Evolutionary conservation across 2,113 vertebrate species (phyloP), one percentile per base, ranked within the genome.

Genomic region (Hypomesus transpacificus): DNA sequence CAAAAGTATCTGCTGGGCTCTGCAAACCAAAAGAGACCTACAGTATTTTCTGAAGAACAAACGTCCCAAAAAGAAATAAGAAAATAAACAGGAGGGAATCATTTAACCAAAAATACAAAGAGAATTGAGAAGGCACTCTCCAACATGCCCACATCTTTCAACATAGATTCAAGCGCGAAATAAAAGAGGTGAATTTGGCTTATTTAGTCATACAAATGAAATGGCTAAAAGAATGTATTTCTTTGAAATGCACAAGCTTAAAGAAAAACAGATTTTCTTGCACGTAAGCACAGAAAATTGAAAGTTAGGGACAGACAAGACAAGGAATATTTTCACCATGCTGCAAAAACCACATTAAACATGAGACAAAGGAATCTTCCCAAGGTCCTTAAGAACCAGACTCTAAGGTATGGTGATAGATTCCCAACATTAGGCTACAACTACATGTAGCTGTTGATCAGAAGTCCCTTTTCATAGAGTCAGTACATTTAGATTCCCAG

Each of bases 151-250:
- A 84, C 85, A 88, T 90, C 85, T 87, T 90, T 85, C 85, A 82
- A 79, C 75, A 83, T 82, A 78, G 80, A 86, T 80, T 80, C 78
- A 82, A 88, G 78, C 3, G 0, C 74, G 82, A 75, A 86, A 80
- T 81, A 76, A 82, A 86, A 80, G 75, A 86, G 80, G 67, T 76
- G 77, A 84, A 76, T 86, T 59, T 68, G 81, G 76, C 78, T 90
- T 89, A 89, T 90, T 90, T 90, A 90, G 90, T 89, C 84, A 90
- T 89, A 83, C 82, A 80, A 89, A 87, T 89, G 77, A 86, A 90
- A 89, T 80, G 69, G 78, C 79, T 82, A 80, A 85, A 85, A 86
- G 77, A 84, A 73, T 71, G 82, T 75, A 87, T 80, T 82, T 86
- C 84, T 87, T 90, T 89, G 82, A 89, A 84, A 85, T 79, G 82